Percentiles rank a stretch among this genome's conserved stretches.
These are phyloP conservation scores for Sinelater perroti DNA, from an alignment of 2,888 invertebrate species.

Conservation along the genomic window DNA sequence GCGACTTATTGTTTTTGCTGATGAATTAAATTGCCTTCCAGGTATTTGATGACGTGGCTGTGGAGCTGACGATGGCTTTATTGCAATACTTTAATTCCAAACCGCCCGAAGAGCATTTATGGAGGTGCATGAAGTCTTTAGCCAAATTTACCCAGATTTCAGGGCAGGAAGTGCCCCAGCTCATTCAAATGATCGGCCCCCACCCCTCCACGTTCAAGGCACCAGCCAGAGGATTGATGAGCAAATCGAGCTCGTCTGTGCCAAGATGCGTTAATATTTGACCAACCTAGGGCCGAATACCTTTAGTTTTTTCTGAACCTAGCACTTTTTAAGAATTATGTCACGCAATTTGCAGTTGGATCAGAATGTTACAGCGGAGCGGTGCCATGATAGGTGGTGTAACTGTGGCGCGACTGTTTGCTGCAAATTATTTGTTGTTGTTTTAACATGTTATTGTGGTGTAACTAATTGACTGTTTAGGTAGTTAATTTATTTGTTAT, in stretches of 20 bases:
- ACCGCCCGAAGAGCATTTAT: conserved; percentile 82
- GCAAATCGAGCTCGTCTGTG: conserved; percentile 78
- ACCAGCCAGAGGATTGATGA: conserved; percentile 82
- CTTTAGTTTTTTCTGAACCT: too few species aligned
- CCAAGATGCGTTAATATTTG: conserved; percentile 67
- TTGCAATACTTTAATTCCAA: conserved; percentile 86
- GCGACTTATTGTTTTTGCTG: too few species aligned
- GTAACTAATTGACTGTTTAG: too few species aligned
- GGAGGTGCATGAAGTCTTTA: conserved; percentile 81
- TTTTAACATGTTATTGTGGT: too few species aligned
- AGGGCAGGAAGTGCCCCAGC: conserved; percentile 83
- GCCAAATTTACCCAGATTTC: conserved; percentile 78
- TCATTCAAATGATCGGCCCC: conserved; percentile 91
- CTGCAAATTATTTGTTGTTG: too few species aligned
- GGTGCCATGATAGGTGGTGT: too few species aligned
- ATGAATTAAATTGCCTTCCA: conserved; percentile 56
- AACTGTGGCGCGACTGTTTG: too few species aligned
- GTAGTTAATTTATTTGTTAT: too few species aligned
- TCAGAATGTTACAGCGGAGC: too few species aligned
- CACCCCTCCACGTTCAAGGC: conserved; percentile 83
- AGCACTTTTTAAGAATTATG: too few species aligned
- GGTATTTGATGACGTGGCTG: conserved; percentile 94
- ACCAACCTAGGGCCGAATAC: too few species aligned
- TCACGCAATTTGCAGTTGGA: too few species aligned
- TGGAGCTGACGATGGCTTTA: conserved; percentile 90